Conservation (phyloP, 2,797 vertebrate species). For the Sciurus carolinensis region DNA sequence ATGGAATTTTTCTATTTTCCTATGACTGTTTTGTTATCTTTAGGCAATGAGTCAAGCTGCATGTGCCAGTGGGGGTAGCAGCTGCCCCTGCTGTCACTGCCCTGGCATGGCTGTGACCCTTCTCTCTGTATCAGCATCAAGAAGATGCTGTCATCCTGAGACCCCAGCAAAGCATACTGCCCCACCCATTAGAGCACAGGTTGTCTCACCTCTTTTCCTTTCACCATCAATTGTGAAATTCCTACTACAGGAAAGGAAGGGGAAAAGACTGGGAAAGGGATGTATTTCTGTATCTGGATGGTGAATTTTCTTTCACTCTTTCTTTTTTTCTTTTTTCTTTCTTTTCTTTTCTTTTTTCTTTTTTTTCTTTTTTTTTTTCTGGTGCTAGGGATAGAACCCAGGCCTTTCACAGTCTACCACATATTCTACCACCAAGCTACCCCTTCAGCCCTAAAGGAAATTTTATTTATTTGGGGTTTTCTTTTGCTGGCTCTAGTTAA, state of each 20-base stretch:
- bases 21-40: conserved; percentile 70
- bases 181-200: neutral
- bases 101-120: conserved; percentile 65
- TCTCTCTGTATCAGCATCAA: conserved; percentile 76
- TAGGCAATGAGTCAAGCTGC: neutral
- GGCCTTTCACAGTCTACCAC: neutral
- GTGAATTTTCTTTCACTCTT: neutral
- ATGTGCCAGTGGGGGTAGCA: conserved; percentile 42
- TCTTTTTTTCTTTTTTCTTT: too few relatives aligned
- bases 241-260: neutral
- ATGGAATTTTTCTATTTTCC: conserved; percentile 54
- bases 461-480: conserved; percentile 21
- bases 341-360: neutral
- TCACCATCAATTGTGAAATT: neutral
- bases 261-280: neutral
- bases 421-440: neutral
- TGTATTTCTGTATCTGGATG: neutral
- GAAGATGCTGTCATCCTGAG: conserved; percentile 15
- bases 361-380: neutral
- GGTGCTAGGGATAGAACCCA: neutral
- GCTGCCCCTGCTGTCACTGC: conserved; percentile 37
- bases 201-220: neutral
- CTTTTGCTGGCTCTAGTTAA: conserved; percentile 61
- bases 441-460: neutral
- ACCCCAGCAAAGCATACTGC: neutral